Base-by-base conservation (phyloP, 2,888 invertebrate genomes). In the Barypeithes pellucidus region DNA sequence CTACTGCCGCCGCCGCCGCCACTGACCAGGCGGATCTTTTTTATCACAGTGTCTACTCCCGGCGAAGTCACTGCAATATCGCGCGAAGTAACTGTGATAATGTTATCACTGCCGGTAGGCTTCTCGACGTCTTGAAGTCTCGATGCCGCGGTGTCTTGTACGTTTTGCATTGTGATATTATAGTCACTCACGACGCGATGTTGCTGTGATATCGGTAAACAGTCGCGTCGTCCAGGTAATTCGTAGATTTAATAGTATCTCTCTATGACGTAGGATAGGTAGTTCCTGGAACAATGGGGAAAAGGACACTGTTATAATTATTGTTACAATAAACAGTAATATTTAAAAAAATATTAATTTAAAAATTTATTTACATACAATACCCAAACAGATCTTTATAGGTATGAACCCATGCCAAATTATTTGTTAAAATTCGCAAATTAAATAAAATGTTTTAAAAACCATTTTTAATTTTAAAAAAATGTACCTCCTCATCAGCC, bases 21-120 rank as follows among this genome's bases (percentile, higher is more conserved):
- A 80, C 20, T 80, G 79, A 62, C 80, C 79, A 12, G 78, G 50
- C 83, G 80, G 47, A 84, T 77, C 76, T 84, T 85, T 78, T 84
- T 83, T 73, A 82, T 79, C 66, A 82, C 76, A 72, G 84, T 83
- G 69, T 82, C 85, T 72, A 47, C 67, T 29, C 79, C 76, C 47
- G 78, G 50, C 47, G 79, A 76, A 16, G 76, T 67, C 57, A 76
- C 75, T 68, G 77, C 79, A 69, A 66, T 61, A 39, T 68, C 69
- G 20, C 36, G 78, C 80, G 45, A 39, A 4, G 24, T 36, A 18
- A 39, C 18, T 29, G 59, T 33, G 41, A 54, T 54, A 54, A 29
- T 22, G 22, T 33, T 59, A 57, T 63, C 68, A 54, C 59, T 72
- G 2, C 62, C 65, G 12, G 65, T 59, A 71, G 80, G 79, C 52